Evolutionary conservation across 1,140 invertebrate genomes (phyloP), one percentile per base, ranked within the genome.

Genomic region (Centruroides sculpturatus): DNA sequence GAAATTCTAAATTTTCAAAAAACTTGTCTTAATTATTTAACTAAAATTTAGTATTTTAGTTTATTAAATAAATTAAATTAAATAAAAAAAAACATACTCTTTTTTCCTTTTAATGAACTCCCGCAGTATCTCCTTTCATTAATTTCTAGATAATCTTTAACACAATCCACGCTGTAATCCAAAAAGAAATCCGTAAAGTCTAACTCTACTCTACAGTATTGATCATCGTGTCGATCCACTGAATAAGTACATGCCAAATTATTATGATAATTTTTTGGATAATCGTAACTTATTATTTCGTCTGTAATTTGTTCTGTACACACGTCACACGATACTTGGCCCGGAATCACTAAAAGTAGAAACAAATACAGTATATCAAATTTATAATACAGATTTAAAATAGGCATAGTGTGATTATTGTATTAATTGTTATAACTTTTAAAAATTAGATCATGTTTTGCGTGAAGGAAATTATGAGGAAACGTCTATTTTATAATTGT

Each of bases 181-280:
- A 70, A 35, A 7, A 63, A 56, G 50, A 70, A 70, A 34, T 69
- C 69, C 3, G 60, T 36, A 34, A 70, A 62, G 7, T 61, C 59
- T 12, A 70, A 13, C 13, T 65, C 64, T n/a, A 70, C 9, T 9
- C 59, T 35, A 47, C 69, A 70, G 23, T 66, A 55, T 6, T 55
- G 47, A 9, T 48, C 34, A 47, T 59, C 59, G 7, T 57, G 47
- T 48, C 58, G 60, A 36, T 56, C 48, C 3, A 70, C 59, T 3
- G 53, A 48, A 53, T 69, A 69, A 12, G 57, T 47, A 53, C 69
- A 70, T 49, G 59, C 60, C 6, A 70, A 23, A 41, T 66, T 65
- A 9, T 60, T 54, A 3, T 50, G 49, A 54, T 70, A 70, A 11
- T 53, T 35, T 7, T 59, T 47, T 5, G 69, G 68, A 59, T 66